Conservation (phyloP, 2,113 vertebrate species). For the Scopus umbretta region DNA sequence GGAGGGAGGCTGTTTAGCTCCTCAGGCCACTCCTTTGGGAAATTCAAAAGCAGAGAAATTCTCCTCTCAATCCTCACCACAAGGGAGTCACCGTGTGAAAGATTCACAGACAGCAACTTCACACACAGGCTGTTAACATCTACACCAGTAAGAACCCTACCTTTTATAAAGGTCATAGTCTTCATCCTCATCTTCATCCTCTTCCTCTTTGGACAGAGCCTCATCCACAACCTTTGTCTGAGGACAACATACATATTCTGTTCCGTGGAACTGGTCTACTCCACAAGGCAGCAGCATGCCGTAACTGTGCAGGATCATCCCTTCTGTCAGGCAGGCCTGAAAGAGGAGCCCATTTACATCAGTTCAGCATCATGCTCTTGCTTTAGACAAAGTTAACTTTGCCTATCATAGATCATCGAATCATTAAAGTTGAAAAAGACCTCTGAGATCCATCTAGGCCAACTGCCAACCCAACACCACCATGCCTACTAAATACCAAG, state of each 20-base stretch:
- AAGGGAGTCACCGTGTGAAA: neutral
- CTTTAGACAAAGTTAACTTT: neutral
- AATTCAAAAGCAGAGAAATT: neutral
- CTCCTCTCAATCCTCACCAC: neutral
- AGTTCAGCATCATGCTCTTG: neutral
- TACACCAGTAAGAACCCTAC: neutral
- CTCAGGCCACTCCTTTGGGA: neutral
- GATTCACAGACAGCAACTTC: neutral
- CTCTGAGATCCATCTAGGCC: too few species aligned
- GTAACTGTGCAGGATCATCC: slow-evolving; percentile 87
- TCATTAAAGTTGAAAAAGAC: too few species aligned
- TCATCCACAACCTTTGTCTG: slow-evolving; percentile 72
- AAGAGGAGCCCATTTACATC: neutral
- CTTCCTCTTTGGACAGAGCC: slow-evolving; percentile 77
- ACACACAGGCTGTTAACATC: neutral
- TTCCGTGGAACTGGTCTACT: slow-evolving; percentile 89
- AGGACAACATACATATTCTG: slow-evolving; percentile 94
- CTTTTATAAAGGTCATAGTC: slow-evolving; percentile 78
- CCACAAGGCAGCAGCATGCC: slow-evolving; percentile 95
- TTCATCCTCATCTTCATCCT: slow-evolving; percentile 72
- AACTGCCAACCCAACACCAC: too few species aligned
- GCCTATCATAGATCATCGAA: neutral
- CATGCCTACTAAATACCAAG: too few species aligned
- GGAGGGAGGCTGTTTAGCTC: neutral
- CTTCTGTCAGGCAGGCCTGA: slow-evolving; percentile 86